phyloP scores from a whole-genome alignment of 2,113 vertebrate genomes.

The Loxodonta africana region DNA sequence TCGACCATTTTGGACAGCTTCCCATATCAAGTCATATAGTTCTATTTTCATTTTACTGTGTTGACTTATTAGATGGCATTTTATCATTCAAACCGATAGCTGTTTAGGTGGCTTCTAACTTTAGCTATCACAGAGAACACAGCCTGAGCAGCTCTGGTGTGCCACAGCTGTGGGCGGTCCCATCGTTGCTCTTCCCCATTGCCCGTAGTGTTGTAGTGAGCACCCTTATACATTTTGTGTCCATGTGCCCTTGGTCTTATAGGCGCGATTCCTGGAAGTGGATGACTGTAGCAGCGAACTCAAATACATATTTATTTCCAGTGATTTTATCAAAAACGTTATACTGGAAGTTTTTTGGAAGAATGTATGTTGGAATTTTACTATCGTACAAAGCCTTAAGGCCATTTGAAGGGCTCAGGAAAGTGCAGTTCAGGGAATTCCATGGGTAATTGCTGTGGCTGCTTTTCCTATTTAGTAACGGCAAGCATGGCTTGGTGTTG shows the following conservation, averaged over 20 bases:
- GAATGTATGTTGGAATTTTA: not conserved
- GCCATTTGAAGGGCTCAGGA: not conserved
- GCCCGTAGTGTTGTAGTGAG: not conserved
- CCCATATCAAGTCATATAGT: not conserved
- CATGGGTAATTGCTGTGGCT: not conserved
- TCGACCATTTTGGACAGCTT: not conserved
- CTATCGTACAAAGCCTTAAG: not conserved
- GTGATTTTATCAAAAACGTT: not conserved
- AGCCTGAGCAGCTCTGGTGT: not conserved
- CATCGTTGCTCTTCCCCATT: not conserved
- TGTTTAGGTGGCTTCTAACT: not conserved
- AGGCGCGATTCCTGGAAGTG: not conserved
- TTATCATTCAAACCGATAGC: not conserved
- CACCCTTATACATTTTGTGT: no score
- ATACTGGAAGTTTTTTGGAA: not conserved
- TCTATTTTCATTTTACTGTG: not conserved
- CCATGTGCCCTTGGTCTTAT: not conserved
- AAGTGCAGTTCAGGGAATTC: not conserved
- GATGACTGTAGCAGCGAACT: not conserved
- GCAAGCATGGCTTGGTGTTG: not conserved
- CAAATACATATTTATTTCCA: not conserved
- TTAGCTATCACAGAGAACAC: not conserved
- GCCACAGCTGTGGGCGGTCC: not conserved
- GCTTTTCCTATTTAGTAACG: fast-evolving
- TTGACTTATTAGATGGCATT: not conserved